Evolutionary conservation across 2,888 invertebrate species (phyloP), one percentile per base, ranked within the genome.

Genomic region (Philereme vetulata): DNA sequence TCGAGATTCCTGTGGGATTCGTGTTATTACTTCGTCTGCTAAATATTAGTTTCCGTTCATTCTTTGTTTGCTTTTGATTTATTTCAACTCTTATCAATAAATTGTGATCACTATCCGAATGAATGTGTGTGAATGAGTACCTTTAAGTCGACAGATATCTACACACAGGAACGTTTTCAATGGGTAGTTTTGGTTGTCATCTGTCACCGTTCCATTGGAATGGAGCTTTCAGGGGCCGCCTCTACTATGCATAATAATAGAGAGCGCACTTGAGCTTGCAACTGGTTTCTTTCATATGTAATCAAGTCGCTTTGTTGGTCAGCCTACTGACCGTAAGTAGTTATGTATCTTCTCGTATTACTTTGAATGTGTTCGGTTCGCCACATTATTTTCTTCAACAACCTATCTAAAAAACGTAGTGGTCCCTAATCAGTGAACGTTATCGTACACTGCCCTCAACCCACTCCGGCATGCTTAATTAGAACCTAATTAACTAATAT

Each of bases 241-340:
- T 61, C 70, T 74, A 74, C 77, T 72, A 72, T 76, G 64, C 78
- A 80, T 81, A 69, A 76, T 71, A 82, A 80, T 78, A 79, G 4
- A 36, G 66, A 72, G 76, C 75, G 71, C 77, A 81, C 76, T 82
- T 78, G 77, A 77, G 75, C 68, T 69, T 62, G 69, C 67, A 63
- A 75, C 72, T 80, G 77, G 70, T 79, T 75, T 76, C 76, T 80
- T 78, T 81, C 73, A 72, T 72, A 78, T 77, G 70, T 74, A 78
- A 82, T 81, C 76, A 78, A 74, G 75, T 73, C 67, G 66, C 70
- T 79, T 80, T 81, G 80, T 80, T 60, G 62, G 67, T 65, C 66
- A 65, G 58, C 35, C 36, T 36, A 44, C 21, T 36, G 11, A 51
- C 38, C 40, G 42, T 34, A 51, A 43, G 33, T 35, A 35, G 5